A percentile compares a stretch with the other conserved stretches of the same genome.
These are phyloP conservation scores for Pandion haliaetus DNA, from an alignment of 2,113 vertebrate genomes.

Conservation along the genomic window DNA sequence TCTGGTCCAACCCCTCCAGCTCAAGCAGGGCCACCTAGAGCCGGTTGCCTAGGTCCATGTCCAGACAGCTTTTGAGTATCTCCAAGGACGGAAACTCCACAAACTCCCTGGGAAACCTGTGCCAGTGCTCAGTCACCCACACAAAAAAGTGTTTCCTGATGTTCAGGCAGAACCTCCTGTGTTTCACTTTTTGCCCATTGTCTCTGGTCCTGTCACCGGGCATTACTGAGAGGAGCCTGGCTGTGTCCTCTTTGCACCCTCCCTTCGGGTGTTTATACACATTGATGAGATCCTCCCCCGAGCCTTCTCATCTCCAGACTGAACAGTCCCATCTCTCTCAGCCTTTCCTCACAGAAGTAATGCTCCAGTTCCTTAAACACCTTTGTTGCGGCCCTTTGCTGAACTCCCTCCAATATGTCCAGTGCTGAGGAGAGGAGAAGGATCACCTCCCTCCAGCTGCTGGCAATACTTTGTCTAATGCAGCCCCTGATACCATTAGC, in stretches of 20 bases:
- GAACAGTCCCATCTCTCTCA: not conserved
- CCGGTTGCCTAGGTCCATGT: rapidly evolving
- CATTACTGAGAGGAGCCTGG: not conserved
- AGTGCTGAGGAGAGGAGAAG: not conserved
- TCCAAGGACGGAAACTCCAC: not conserved
- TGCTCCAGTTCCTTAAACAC: not conserved
- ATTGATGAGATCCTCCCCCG: not conserved
- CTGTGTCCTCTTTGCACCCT: not conserved
- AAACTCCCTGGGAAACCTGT: not conserved
- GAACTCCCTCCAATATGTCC: not conserved
- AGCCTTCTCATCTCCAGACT: not conserved
- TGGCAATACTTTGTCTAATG: not conserved
- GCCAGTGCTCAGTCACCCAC: not conserved
- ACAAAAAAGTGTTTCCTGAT: not conserved
- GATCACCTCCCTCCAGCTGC: not conserved
- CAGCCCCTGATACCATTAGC: not conserved
- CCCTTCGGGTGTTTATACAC: not conserved
- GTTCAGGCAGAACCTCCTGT: not conserved
- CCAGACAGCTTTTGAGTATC: not conserved
- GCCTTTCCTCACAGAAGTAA: not conserved
- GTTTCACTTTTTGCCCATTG: not conserved
- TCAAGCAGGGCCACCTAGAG: not conserved
- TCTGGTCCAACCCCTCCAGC: not conserved
- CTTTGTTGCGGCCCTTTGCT: not conserved
- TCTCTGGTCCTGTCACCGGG: not conserved